Base-by-base conservation (phyloP, 2,797 vertebrate genomes). In the Lagocephalus sceleratus region DNA sequence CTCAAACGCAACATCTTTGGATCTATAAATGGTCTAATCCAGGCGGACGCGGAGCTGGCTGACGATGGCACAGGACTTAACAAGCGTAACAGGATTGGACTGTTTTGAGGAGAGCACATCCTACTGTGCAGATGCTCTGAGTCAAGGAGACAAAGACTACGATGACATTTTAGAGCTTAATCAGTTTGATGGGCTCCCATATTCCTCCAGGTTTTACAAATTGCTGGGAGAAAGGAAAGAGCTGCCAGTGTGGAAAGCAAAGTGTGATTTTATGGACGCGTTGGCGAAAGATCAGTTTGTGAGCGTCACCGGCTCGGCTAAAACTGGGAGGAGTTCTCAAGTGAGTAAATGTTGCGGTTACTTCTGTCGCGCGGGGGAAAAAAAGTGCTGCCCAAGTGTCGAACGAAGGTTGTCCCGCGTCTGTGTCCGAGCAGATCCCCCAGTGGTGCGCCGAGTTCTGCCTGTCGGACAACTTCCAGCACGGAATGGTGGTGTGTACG, bases 301-400 rank as follows among this genome's bases (percentile, higher is more conserved):
- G 53, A 76, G 92, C 22, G 78, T 97, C 47, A 92, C 91, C 3
- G 94, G 93, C 19, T 90, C 92, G 9, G 88, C 92, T 6, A 93
- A 89, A 71, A 93, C 89, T 19, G 95, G 95, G 55, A 95, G 94
- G 81, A 97, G 95, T 76, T 93, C 94, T 60, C 95, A 97, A 92
- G 95, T 97, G 72, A 88, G 92, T 88, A 47, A 43, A 43, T 43
- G 17, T 10, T 43, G 6, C 40, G 10, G 17, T 20, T n/a, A 20
- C 3, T 20, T 17, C 53, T 20, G 10, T 15, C 35, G 11, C 19
- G 16, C 15, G 12, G 15, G 39, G 12, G 11, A 35, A 49, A 60
- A 47, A 20, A 21, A 45, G n/a, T 42, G 2, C 41, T 7, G 6
- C 17, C 16, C n/a, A 9, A 20, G n/a, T 16, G n/a, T 7, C 3